Evolutionary conservation across 2,888 invertebrate genomes (phyloP), one percentile per base, ranked within the genome.

Genomic region (Latrodectus hesperus): DNA sequence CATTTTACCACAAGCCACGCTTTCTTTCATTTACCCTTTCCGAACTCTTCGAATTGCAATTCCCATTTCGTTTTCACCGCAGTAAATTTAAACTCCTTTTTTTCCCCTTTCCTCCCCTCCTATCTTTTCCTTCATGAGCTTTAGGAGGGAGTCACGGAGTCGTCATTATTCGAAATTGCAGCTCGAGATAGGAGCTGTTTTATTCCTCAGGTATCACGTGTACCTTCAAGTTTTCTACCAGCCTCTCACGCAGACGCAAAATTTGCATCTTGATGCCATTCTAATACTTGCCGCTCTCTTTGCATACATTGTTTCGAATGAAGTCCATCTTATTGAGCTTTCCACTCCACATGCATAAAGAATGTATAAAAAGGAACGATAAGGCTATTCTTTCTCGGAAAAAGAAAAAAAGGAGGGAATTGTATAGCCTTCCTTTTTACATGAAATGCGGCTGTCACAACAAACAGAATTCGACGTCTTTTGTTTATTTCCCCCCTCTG

Each of bases 111-210:
- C n/a, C 26, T 55, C 22, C 22, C 26, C 12, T 74, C 16, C 16
- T 74, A n/a, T 55, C 10, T 38, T 16, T 22, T 11, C 38, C 60
- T 52, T 49, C 53, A 68, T 14, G 22, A 68, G 71, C 64, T 71
- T 83, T 76, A 70, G 38, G 70, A 76, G 17, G 22, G 49, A 76
- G 83, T 83, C 83, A 76, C 83, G 71, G 75, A 83, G 74, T 75
- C 70, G 64, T 83, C 83, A 76, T 83, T 83, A 83, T 75, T 52
- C 82, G 68, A 74, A 82, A 82, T 75, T 74, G 74, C 82, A 82
- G 74, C 26, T 75, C 74, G 49, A 70, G 76, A 76, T 76, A 68
- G n/a, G 64, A 4, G 14, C 26, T 68, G 83, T 83, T 83, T 83
- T 83, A 76, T 83, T 83, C 60, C 16, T 17, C 76, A 76, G 81